phyloP scores from a whole-genome alignment of 1,140 invertebrate genomes.

The Elymnias hypermnestra region DNA sequence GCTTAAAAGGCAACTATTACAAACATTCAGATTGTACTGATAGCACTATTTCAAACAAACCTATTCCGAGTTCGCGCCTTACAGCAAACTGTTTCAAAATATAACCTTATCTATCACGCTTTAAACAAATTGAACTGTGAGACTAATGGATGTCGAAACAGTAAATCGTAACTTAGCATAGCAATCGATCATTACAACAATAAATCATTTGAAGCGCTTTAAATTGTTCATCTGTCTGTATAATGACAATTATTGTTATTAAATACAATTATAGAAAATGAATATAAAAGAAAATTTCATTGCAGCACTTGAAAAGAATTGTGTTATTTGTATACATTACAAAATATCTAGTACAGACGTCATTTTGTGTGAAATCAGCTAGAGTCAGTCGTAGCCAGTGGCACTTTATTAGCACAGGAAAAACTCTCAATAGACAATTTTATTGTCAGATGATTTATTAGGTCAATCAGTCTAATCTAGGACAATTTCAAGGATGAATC shows the following conservation, averaged over 20 bases:
- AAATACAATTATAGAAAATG: too few relatives aligned
- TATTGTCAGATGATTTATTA: too few relatives aligned
- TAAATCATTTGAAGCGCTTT: constrained; percentile 5
- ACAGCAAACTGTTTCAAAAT: constrained; percentile 15
- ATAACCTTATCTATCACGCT: constrained; percentile 10
- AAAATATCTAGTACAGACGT: too few relatives aligned
- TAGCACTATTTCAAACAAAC: constrained; percentile 8
- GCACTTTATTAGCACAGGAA: too few relatives aligned
- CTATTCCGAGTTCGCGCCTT: constrained; percentile 10
- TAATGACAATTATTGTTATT: neutral
- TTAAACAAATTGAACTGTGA: constrained; percentile 22
- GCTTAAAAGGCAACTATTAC: constrained; percentile 8
- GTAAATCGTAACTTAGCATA: constrained; percentile 9
- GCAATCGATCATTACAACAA: constrained; percentile 10
- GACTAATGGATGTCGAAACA: constrained; percentile 15
- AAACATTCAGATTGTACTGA: constrained; percentile 16
- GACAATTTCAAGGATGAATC: too few relatives aligned
- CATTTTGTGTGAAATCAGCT: too few relatives aligned
- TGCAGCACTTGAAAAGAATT: too few relatives aligned
- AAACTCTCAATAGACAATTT: too few relatives aligned
- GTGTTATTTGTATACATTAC: too few relatives aligned
- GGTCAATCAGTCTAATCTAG: too few relatives aligned
- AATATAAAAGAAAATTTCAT: too few relatives aligned
- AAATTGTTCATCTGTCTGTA: constrained; percentile 1
- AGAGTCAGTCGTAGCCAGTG: too few relatives aligned